phyloP scores from a whole-genome alignment of 1,140 invertebrate species.

The Drosophila subpulchrella region DNA sequence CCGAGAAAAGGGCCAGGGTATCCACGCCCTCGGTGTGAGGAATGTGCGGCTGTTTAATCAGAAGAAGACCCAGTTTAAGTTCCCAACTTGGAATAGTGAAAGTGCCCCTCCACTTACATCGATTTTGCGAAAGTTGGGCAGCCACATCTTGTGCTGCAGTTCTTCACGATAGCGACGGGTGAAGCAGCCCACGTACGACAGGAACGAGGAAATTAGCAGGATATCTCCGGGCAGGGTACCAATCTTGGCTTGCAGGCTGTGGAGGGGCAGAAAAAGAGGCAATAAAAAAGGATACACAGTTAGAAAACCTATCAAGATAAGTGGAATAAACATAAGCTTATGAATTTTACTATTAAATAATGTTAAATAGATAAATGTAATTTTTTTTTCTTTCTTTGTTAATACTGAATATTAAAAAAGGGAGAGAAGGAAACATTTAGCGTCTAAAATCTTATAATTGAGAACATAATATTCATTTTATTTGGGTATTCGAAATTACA shows the following conservation, averaged over 20 bases:
- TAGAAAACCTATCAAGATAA: no score
- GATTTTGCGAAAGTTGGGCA: conserved; percentile 82
- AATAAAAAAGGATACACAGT: no score
- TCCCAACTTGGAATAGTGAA: conserved; percentile 3
- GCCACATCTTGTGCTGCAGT: conserved; percentile 92
- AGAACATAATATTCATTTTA: no score
- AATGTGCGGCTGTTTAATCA: conserved; percentile 87
- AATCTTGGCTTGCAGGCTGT: conserved; percentile 86
- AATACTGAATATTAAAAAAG: no score
- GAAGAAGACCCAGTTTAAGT: neutral
- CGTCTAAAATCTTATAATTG: no score
- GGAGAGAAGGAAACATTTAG: no score
- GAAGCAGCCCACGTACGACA: conserved; percentile 98
- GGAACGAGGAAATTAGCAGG: conserved; percentile 95
- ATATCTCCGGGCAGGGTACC: conserved; percentile 95
- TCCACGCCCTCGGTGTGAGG: conserved; percentile 92
- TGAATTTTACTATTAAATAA: no score
- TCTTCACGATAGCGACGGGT: conserved; percentile 93
- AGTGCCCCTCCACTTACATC: conserved; percentile 83
- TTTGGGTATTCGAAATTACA: no score
- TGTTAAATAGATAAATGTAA: no score
- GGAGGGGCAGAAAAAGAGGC: conserved; percentile 1
- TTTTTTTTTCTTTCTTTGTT: no score
- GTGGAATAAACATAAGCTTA: no score
- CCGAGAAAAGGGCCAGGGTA: conserved; percentile 92